Conservation (phyloP, 2,113 vertebrate genomes). For the Casuarius casuarius region DNA sequence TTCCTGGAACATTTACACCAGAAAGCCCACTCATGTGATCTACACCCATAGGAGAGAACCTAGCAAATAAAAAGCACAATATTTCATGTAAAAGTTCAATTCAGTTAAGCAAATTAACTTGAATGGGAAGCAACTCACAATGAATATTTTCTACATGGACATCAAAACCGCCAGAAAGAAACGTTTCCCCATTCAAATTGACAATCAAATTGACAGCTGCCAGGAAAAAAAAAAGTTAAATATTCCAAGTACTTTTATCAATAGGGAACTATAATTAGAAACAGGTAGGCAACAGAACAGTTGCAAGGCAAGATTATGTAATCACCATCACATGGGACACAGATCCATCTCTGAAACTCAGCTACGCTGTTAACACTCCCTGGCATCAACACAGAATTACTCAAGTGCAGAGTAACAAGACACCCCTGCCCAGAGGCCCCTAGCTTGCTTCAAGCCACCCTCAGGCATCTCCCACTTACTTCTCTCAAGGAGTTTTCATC, state of each 20-base stretch:
- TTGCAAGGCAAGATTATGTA: not conserved
- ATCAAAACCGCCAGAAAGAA: conserved; percentile 57
- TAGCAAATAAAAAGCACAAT: conserved; percentile 81
- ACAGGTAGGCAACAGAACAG: not conserved
- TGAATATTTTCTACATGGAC: conserved; percentile 52
- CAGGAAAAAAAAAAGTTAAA: not conserved
- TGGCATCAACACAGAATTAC: not conserved
- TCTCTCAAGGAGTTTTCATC: not conserved
- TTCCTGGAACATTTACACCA: conserved; percentile 89
- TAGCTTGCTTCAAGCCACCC: not conserved
- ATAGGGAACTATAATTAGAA: not conserved
- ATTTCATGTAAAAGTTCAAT: conserved; percentile 75
- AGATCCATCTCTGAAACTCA: not conserved
- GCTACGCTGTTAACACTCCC: not conserved
- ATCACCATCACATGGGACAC: not conserved
- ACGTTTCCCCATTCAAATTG: conserved; percentile 53
- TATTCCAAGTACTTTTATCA: not conserved
- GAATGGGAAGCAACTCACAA: conserved; percentile 60
- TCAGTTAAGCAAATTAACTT: conserved; percentile 45
- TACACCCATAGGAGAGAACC: conserved; percentile 98
- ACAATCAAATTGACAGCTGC: conserved; percentile 59
- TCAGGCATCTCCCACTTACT: not conserved
- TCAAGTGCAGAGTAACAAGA: not conserved
- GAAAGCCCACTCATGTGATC: conserved; percentile 97
- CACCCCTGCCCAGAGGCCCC: not conserved